Percentiles rank a stretch among this genome's conserved stretches.
These are phyloP conservation scores for Melipona beecheii DNA, from an alignment of 2,888 invertebrate genomes.

Conservation along the genomic window DNA sequence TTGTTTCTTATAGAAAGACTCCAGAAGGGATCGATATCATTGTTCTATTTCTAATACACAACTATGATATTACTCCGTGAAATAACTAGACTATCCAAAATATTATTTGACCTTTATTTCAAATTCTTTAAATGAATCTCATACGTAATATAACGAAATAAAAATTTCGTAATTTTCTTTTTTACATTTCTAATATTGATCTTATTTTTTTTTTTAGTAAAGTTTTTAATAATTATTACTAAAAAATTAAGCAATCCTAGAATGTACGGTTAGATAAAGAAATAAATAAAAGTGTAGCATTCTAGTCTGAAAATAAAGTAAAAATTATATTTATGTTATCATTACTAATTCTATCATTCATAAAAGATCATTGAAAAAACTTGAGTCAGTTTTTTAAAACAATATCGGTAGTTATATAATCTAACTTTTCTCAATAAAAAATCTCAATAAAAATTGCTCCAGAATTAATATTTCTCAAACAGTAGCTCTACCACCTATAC, in stretches of 20 bases:
- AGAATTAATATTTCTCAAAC: slow-evolving; percentile 3
- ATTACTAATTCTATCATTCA: not conserved
- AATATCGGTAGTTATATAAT: not conserved
- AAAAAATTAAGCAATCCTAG: not conserved
- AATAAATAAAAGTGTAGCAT: not conserved
- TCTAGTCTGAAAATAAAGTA: no score
- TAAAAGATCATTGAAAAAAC: not conserved
- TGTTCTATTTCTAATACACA: slow-evolving; percentile 69
- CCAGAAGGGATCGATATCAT: slow-evolving; percentile 70
- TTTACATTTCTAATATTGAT: not conserved
- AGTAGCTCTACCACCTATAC: not conserved
- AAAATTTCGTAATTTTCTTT: not conserved
- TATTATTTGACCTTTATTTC: no score
- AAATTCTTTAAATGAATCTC: not conserved
- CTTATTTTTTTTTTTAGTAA: not conserved
- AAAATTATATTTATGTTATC: no score
- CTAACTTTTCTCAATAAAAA: not conserved
- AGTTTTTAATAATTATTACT: not conserved
- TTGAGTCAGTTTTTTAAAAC: not conserved
- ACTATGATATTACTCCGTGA: not conserved
- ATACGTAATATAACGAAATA: no score
- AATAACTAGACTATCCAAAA: not conserved
- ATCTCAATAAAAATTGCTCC: not conserved
- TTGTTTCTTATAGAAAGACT: slow-evolving; percentile 26
- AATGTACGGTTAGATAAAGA: not conserved